Conservation (phyloP, 2,888 invertebrate genomes). For the Acleris sparsana region DNA sequence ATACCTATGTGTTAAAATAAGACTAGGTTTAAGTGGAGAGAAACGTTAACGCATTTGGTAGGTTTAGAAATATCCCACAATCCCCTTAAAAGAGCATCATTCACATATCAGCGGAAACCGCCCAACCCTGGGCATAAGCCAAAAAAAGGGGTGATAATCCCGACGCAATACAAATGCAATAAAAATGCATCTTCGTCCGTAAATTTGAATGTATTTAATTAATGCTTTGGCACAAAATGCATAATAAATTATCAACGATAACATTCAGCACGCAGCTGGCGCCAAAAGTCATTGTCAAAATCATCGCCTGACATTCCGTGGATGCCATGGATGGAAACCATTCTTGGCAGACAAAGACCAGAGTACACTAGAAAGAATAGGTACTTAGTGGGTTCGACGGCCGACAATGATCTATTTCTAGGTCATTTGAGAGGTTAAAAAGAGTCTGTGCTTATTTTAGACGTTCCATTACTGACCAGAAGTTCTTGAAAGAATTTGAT, state of each 20-base stretch:
- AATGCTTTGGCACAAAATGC: conserved; percentile 6
- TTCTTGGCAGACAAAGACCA: conserved; percentile 13
- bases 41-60: no score
- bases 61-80: no score
- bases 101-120: no score
- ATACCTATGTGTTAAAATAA: no score
- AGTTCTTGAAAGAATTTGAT: neutral
- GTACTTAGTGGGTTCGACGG: conserved; percentile 53
- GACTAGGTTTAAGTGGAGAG: no score
- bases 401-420: conserved; percentile 42
- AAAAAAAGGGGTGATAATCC: no score
- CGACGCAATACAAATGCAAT: no score
- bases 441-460: neutral
- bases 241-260: conserved; percentile 6
- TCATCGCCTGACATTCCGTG: conserved; percentile 2
- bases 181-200: no score
- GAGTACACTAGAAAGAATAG: neutral
- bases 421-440: conserved; percentile 15
- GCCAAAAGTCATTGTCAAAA: conserved; percentile 22
- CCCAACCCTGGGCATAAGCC: no score
- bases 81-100: no score
- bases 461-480: neutral
- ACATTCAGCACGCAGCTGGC: neutral
- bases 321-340: neutral
- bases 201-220: no score